These are phyloP conservation scores for Pollachius pollachius DNA, from an alignment of 2,113 vertebrate species.

Conservation along the genomic window DNA sequence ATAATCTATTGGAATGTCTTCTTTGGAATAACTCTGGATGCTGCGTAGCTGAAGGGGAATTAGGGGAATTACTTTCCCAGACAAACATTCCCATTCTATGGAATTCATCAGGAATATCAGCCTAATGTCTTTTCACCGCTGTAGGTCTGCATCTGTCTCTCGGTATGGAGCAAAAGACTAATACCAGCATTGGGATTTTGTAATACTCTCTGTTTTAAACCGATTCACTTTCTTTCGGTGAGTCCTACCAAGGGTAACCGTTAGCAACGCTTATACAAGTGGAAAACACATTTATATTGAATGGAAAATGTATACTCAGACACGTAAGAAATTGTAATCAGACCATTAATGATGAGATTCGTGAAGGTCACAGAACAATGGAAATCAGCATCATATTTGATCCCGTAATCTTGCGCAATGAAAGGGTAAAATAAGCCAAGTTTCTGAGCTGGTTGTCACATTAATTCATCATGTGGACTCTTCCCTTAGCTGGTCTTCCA, in stretches of 20 bases:
- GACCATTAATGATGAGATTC: no score
- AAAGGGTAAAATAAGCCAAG: no score
- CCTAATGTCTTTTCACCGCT: slow-evolving; percentile 24
- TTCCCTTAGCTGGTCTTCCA: not conserved
- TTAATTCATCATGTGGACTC: no score
- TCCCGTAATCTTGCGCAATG: no score
- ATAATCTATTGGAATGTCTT: slow-evolving; percentile 74
- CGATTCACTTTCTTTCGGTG: slow-evolving; percentile 4
- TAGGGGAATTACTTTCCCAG: slow-evolving; percentile 72
- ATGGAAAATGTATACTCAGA: no score
- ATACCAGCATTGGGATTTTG: not conserved
- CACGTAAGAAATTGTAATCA: no score
- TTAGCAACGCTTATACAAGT: not conserved
- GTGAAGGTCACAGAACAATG: no score
- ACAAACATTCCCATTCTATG: slow-evolving; percentile 57
- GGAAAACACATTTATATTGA: no score
- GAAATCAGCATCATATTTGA: no score
- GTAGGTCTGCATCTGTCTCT: slow-evolving; percentile 1
- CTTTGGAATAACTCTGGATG: slow-evolving; percentile 72
- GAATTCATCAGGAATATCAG: slow-evolving; percentile 51
- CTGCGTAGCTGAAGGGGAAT: slow-evolving; percentile 79
- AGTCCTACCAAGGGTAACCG: not conserved
- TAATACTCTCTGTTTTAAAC: not conserved
- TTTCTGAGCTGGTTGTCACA: no score
- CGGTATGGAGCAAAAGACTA: not conserved